Evolutionary conservation across 2,113 vertebrate genomes (phyloP), one percentile per base, ranked within the genome.

Genomic region (Lathamus discolor): DNA sequence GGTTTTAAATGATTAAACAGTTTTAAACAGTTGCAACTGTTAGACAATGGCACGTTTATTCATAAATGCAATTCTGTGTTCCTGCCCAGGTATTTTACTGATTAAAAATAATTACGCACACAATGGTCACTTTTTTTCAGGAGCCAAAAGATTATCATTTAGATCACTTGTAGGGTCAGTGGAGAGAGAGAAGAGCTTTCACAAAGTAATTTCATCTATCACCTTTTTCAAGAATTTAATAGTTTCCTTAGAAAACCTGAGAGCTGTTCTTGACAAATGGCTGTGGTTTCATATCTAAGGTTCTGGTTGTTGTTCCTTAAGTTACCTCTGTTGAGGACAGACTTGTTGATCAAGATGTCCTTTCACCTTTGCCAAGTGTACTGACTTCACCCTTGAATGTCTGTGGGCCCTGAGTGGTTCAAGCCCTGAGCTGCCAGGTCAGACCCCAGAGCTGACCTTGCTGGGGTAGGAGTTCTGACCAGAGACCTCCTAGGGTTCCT

Each of bases 271-370:
- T 31, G 81, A 89, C 29, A 19, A 59, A 43, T 14, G n/a, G 9
- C 4, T 73, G 1, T 0, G 0, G 48, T 79, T 89, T 68, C 48
- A 39, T 49, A 66, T 8, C 27, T 2, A 2, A 44, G 4, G 8
- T 69, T 75, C 51, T 81, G 8, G 1, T 27, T 25, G 8, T 46
- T 24, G 16, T 54, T 24, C 37, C 12, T 76, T 35, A 33, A 72
- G 11, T 33, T 76, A 5, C 23, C 6, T 8, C 28, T 48, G 0
- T 3, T 16, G 31, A 80, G 67, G 33, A 15, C 52, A 83, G n/a
- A 4, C 25, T 55, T 27, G 4, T 33, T 16, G 20, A 33, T 41
- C 28, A 37, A 33, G 24, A 17, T 64, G 18, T 66, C 31, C 17
- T 75, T 72, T 48, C 33, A 44, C 10, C 18, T 46, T 82, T 82